These are phyloP conservation scores for Trichacis sp. DNA, from an alignment of 2,888 invertebrate genomes.

Conservation along the genomic window DNA sequence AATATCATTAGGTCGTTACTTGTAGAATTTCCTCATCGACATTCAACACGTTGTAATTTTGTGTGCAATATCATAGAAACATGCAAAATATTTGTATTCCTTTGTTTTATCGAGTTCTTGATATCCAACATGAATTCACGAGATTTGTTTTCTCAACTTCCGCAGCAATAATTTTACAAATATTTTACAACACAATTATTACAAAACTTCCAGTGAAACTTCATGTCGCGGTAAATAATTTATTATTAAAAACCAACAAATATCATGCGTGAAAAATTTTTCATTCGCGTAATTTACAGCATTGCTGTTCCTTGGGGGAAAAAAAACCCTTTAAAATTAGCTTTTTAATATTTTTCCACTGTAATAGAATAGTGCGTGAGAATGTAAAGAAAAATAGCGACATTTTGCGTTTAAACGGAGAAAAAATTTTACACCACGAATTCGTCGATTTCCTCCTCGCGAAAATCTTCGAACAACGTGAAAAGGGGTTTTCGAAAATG, in stretches of 20 bases:
- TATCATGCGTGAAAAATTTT: too few relatives aligned
- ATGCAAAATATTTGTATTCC: conserved; percentile 10
- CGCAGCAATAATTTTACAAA: neutral
- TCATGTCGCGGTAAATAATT: too few relatives aligned
- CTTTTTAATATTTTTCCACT: conserved; percentile 23
- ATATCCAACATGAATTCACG: neutral
- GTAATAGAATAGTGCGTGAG: conserved; percentile 17
- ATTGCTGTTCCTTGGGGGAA: conserved; percentile 19
- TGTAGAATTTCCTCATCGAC: neutral
- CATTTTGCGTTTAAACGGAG: conserved; percentile 4
- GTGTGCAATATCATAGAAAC: conserved; percentile 10
- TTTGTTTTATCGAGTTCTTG: conserved; percentile 8
- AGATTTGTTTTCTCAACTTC: neutral
- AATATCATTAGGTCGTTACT: conserved; percentile 4
- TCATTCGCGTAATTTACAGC: too few relatives aligned
- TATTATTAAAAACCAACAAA: too few relatives aligned
- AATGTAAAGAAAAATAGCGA: too few relatives aligned
- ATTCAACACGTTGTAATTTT: conserved; percentile 11
- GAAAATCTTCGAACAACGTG: neutral
- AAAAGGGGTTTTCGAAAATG: too few relatives aligned
- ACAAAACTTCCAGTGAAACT: neutral
- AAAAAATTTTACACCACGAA: neutral
- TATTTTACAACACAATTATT: conserved; percentile 4
- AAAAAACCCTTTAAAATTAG: conserved; percentile 21
- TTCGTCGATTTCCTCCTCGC: neutral